Percentiles rank a stretch among this genome's conserved stretches.
Conservation (phyloP, 2,888 invertebrate genomes). For the Melanotus villosus region DNA sequence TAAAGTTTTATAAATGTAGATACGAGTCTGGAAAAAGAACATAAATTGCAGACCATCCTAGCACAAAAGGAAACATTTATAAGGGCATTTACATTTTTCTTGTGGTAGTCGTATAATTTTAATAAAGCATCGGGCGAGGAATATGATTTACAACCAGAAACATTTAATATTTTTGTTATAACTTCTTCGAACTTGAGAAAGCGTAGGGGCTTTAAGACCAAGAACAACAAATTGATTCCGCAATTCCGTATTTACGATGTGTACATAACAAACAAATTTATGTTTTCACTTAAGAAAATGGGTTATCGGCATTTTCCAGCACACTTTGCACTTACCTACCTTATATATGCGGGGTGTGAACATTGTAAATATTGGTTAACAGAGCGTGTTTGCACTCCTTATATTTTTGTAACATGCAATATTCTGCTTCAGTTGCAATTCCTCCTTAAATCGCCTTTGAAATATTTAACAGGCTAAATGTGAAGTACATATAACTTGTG, state of each 20-base stretch:
- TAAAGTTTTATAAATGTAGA: constrained; percentile 40
- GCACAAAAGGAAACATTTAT: constrained; percentile 60
- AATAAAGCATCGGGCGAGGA: constrained; percentile 51
- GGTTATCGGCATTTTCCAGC: constrained; percentile 48
- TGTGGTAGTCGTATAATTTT: constrained; percentile 57
- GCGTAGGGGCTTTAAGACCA: constrained; percentile 20
- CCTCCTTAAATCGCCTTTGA: constrained; percentile 33
- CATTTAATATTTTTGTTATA: constrained; percentile 42
- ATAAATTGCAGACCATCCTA: constrained; percentile 56
- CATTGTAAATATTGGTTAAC: constrained; percentile 63
- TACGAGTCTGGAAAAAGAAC: constrained; percentile 49
- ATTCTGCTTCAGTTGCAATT: constrained; percentile 51
- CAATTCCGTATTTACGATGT: constrained; percentile 42
- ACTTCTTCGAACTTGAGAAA: constrained; percentile 11
- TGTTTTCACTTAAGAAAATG: constrained; percentile 46
- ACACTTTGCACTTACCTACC: constrained; percentile 55
- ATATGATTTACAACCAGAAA: constrained; percentile 51
- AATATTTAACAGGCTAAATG: constrained; percentile 30
- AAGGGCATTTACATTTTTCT: constrained; percentile 59
- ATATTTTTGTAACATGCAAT: constrained; percentile 60
- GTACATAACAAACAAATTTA: constrained; percentile 46
- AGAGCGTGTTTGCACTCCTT: constrained; percentile 62
- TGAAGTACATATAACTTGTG: constrained; percentile 21
- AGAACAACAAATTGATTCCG: constrained; percentile 31
- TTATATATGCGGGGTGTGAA: constrained; percentile 60